Base-by-base conservation (phyloP, 2,888 invertebrate genomes). In the Drosophila aldrichi region DNA sequence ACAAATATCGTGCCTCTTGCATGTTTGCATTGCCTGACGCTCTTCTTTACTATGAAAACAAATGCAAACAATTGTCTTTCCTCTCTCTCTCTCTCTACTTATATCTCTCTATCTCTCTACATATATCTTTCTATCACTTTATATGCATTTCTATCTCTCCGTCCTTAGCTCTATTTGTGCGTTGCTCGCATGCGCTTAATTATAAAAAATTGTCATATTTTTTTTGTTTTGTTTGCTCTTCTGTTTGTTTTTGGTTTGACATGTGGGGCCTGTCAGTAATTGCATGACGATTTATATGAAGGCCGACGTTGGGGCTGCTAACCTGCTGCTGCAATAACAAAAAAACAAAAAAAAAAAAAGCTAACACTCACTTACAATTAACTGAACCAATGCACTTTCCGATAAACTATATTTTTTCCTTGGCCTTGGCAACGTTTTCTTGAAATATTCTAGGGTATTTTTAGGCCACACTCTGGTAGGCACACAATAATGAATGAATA, bases 121-220 rank as follows among this genome's bases (percentile, higher is more conserved):
- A 25, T 25, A 25, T 25, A 25, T 25, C 25, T 1, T 25, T 22
- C 49, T 32, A 18, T n/a, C 38, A 54, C 40, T 54, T 40, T 25
- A 54, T 25, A 54, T 40, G 40, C 25, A 25, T 25, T 2, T 38
- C 9, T 40, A n/a, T 38, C n/a, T 54, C n/a, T 40, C 12, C 6
- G 49, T 18, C 18, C 32, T 51, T 60, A 56, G 44, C 68, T 70
- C 40, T 70, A 63, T 68, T 67, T 82, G 66, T 71, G 70, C 72
- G 73, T 77, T 71, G 61, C 67, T 83, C 68, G 83, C 83, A 83
- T 82, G 84, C 72, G 78, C 79, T 81, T 81, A 75, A 89, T 83
- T 43, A 43, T 10, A 55, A 46, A 46, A 56, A 68, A 68, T 25
- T 57, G 52, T 61, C 51, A 61, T 75, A n/a, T 72, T 32, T 56